phyloP scores from a whole-genome alignment of 1,140 invertebrate species.

The Paracyclopina nana region DNA sequence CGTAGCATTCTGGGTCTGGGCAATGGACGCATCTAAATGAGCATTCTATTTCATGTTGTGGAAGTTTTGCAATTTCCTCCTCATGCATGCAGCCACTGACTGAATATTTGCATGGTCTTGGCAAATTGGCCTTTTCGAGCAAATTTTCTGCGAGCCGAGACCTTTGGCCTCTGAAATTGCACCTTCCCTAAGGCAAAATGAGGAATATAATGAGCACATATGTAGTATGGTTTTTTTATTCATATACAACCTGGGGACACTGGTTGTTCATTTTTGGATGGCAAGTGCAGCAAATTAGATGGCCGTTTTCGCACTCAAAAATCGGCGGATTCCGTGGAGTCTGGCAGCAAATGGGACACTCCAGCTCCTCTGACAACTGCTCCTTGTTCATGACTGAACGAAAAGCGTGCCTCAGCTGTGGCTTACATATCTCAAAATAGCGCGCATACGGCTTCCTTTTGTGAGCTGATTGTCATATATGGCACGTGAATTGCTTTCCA shows the following conservation, averaged over 20 bases:
- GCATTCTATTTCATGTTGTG: not conserved
- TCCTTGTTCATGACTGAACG: too few relatives aligned
- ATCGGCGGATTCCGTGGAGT: not conserved
- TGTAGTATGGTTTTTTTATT: too few relatives aligned
- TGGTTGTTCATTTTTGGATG: not conserved
- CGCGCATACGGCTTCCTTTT: too few relatives aligned
- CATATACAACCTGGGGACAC: not conserved
- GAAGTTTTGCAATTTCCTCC: not conserved
- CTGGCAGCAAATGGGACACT: not conserved
- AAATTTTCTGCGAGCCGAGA: not conserved
- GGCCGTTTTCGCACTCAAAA: conserved; percentile 1
- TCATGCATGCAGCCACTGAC: not conserved
- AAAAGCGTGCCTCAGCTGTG: too few relatives aligned
- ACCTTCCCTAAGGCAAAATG: not conserved
- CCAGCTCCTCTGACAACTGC: not conserved
- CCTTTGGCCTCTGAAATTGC: not conserved
- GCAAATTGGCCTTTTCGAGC: not conserved
- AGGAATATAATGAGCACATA: too few relatives aligned
- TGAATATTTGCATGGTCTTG: not conserved
- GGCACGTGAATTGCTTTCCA: too few relatives aligned
- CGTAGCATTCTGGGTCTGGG: not conserved
- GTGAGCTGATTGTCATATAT: too few relatives aligned
- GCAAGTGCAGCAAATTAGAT: not conserved
- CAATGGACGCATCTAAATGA: not conserved
- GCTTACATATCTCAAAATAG: too few relatives aligned